Evolutionary conservation across 2,797 vertebrate genomes (phyloP).

Genomic region (Cossypha niveicapilla): DNA sequence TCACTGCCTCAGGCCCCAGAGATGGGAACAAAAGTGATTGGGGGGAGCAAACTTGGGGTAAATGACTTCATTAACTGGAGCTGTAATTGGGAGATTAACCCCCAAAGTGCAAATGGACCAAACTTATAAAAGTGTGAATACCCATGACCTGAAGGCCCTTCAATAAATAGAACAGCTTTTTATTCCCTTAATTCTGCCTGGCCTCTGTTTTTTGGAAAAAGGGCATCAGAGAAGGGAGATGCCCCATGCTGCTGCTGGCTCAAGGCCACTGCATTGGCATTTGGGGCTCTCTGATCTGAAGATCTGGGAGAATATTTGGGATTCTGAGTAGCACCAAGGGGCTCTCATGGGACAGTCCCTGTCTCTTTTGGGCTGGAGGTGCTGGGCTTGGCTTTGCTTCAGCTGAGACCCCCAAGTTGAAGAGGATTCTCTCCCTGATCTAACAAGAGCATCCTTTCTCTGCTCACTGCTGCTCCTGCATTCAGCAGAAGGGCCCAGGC

Average conservation of each 20-base stretch:
- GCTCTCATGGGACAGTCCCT: accelerated
- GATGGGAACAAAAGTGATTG: background rate
- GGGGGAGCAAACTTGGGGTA: background rate
- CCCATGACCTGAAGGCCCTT: accelerated
- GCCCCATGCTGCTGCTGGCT: background rate
- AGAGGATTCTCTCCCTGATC: background rate
- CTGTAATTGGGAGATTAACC: background rate
- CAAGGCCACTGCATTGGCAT: background rate
- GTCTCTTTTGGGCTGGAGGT: background rate
- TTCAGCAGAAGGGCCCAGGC: background rate
- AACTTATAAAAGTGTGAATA: background rate
- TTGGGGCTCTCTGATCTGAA: background rate
- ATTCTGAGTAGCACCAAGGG: background rate
- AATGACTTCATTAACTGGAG: background rate
- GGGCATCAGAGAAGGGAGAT: background rate
- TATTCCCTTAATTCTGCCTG: background rate
- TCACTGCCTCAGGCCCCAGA: background rate
- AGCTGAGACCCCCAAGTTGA: background rate
- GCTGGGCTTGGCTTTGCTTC: background rate
- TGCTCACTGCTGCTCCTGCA: background rate
- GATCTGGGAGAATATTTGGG: background rate
- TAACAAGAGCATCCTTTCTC: background rate
- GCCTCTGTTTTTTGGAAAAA: background rate
- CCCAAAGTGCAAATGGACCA: background rate
- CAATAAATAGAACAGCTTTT: background rate